Evolutionary conservation across 1,140 invertebrate species (phyloP).

Genomic region (Apolygus lucorum): DNA sequence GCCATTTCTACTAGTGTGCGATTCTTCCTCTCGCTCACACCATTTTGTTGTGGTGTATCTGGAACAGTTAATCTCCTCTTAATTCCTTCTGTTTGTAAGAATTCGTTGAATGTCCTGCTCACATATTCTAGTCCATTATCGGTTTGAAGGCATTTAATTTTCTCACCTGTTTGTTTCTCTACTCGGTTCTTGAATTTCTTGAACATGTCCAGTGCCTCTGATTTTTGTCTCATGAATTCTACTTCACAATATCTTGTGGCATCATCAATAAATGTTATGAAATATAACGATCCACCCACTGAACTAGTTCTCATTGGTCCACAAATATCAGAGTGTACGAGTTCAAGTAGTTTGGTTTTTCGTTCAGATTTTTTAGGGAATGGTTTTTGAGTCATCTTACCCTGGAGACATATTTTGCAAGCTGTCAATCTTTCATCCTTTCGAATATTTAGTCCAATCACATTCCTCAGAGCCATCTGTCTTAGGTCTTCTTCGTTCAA

Average conservation of each 20-base stretch:
- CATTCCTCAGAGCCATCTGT: not conserved
- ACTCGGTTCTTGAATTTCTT: conserved; percentile 12
- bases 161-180: conserved; percentile 16
- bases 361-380: not conserved
- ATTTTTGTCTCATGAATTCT: not conserved
- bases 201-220: not conserved
- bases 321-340: not conserved
- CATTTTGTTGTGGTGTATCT: conserved; percentile 41
- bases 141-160: conserved; percentile 25
- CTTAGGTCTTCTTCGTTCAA: not conserved
- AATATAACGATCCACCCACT: not conserved
- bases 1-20: conserved; percentile 36
- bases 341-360: not conserved
- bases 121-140: conserved; percentile 38
- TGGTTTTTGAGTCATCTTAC: not conserved
- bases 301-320: not conserved
- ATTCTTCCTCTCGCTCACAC: conserved; percentile 38
- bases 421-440: conserved; percentile 15
- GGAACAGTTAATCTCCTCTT: conserved; percentile 24
- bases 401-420: not conserved
- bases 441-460: conserved; percentile 7
- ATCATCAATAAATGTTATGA: not conserved
- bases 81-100: conserved; percentile 19
- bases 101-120: conserved; percentile 16
- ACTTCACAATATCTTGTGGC: not conserved